Evolutionary conservation across 2,888 invertebrate genomes (phyloP), one percentile per base, ranked within the genome.

Genomic region (Catocala nupta): DNA sequence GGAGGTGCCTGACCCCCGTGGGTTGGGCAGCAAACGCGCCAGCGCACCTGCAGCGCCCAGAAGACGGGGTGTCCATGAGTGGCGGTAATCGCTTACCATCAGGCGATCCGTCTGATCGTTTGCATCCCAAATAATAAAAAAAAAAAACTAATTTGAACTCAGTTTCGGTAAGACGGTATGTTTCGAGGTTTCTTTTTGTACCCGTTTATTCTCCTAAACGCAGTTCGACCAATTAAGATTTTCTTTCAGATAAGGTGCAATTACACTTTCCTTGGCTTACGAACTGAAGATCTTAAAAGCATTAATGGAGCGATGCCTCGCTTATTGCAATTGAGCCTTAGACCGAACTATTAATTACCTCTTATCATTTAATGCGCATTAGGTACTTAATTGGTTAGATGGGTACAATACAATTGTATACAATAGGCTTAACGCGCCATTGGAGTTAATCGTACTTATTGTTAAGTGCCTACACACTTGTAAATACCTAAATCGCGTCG

Each of bases 311-410:
- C 47, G 16, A 12, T 11, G 12, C 9, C 36, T 39, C 5, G 13
- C 3, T n/a, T 39, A 39, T 42, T 51, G 25, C 12, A 50, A 10
- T 10, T 7, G 13, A 44, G 13, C 48, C 36, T 13, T 16, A 51
- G n/a, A 34, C 43, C 13, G n/a, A 44, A 57, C 13, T 34, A 50
- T 57, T 57, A 33, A 57, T 57, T 44, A 44, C 11, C 34, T 11
- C 11, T 44, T 57, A 44, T 50, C 43, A 43, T 50, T 44, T 44
- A 51, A 57, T 57, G n/a, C 16, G 50, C n/a, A 51, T 51, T 51
- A 51, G 36, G 51, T 51, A 36, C 16, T 34, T 50, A 57, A 57
- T 57, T 57, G 51, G 43, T 43, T 34, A 44, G 43, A 0, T n/a
- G 6, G 57, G 34, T 44, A 11, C 9, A 13, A 11, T 42, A 12